phyloP scores from a whole-genome alignment of 2,888 invertebrate genomes.

The Apeira syringaria region DNA sequence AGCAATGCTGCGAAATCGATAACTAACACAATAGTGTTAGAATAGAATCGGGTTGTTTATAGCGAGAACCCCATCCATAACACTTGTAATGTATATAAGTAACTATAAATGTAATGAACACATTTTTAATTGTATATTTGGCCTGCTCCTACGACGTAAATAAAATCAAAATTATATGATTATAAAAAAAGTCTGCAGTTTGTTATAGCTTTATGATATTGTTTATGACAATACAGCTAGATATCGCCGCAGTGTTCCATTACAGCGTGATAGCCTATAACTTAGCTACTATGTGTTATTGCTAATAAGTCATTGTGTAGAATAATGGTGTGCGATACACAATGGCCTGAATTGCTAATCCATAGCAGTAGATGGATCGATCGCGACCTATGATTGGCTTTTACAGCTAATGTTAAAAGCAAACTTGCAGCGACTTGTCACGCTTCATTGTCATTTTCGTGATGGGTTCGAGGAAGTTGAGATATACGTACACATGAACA shows the following conservation, averaged over 20 bases:
- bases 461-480: no score
- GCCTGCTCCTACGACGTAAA: no score
- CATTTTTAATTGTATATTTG: no score
- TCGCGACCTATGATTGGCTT: slow-evolving; percentile 15
- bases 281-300: slow-evolving; percentile 10
- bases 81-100: no score
- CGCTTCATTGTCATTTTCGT: background rate
- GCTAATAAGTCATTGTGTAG: slow-evolving; percentile 19
- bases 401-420: background rate
- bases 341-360: slow-evolving; percentile 22
- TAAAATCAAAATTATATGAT: no score
- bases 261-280: slow-evolving; percentile 15
- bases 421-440: background rate
- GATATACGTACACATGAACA: no score
- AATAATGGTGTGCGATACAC: slow-evolving; percentile 24
- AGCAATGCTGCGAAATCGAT: no score
- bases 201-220: background rate
- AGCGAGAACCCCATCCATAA: no score
- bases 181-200: no score
- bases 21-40: no score
- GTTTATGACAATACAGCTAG: slow-evolving; percentile 1
- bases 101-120: no score
- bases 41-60: no score
- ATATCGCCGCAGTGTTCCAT: slow-evolving; percentile 5
- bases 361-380: slow-evolving; percentile 21